Conservation (phyloP, 1,140 invertebrate species). For the Lerema accius region DNA sequence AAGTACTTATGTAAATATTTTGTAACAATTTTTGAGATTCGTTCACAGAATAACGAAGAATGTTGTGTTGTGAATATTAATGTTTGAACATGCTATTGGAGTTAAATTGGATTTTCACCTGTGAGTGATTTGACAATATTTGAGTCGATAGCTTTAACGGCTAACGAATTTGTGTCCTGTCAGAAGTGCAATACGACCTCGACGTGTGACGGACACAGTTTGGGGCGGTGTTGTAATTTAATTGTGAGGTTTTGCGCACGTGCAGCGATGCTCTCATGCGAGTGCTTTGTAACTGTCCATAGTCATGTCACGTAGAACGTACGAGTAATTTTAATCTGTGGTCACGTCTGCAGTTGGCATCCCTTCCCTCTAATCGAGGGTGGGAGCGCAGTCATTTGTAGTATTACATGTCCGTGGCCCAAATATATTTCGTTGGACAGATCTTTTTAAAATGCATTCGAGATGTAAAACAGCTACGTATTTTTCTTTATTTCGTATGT, state of each 20-base stretch:
- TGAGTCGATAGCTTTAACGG: too few relatives aligned
- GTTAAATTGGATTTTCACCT: constrained; percentile 20
- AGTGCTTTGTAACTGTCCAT: constrained; percentile 14
- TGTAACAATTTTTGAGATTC: neutral
- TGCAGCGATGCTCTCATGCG: neutral
- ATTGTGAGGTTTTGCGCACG: constrained; percentile 7
- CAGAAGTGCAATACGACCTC: neutral
- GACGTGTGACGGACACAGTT: neutral
- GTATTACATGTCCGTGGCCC: constrained; percentile 10
- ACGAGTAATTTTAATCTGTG: constrained; percentile 2
- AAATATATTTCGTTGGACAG: constrained; percentile 2
- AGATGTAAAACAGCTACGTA: neutral
- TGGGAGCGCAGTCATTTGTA: constrained; percentile 1
- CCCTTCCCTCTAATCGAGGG: constrained; percentile 2
- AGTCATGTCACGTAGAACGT: constrained; percentile 10
- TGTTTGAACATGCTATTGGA: constrained; percentile 1
- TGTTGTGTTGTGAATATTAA: constrained; percentile 8
- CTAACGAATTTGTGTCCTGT: neutral
- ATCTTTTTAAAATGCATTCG: constrained; percentile 1
- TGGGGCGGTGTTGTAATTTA: constrained; percentile 14
- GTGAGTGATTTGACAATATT: constrained; percentile 6
- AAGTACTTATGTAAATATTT: neutral
- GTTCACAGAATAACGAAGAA: neutral
- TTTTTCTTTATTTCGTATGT: too few relatives aligned
- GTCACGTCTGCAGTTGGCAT: constrained; percentile 15